phyloP scores from a whole-genome alignment of 2,113 vertebrate genomes.

The Pungitius pungitius region DNA sequence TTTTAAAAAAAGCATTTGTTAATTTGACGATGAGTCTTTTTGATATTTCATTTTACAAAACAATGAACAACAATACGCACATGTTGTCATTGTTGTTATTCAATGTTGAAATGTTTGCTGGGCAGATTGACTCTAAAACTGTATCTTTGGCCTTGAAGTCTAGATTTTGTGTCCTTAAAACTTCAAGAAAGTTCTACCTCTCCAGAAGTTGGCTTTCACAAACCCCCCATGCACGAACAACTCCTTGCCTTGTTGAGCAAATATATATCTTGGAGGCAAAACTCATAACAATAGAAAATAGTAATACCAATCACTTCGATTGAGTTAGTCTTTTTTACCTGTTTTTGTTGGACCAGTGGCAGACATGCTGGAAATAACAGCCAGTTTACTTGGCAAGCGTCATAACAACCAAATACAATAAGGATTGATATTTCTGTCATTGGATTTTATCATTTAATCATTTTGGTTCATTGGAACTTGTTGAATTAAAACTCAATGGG shows the following conservation, averaged over 20 bases:
- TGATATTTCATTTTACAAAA: conserved; percentile 1
- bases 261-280: conserved; percentile 11
- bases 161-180: conserved; percentile 46
- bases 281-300: not conserved
- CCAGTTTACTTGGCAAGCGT: not conserved
- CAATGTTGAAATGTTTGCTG: conserved; percentile 45
- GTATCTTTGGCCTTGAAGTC: conserved; percentile 15
- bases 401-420: not conserved
- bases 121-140: not conserved
- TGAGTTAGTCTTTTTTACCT: not conserved
- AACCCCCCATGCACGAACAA: conserved; percentile 47
- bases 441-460: conserved; percentile 7
- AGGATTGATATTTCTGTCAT: not conserved
- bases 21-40: not conserved
- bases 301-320: not conserved
- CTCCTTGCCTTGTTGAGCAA: conserved; percentile 31
- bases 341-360: not conserved
- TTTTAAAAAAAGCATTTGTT: not conserved
- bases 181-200: conserved; percentile 19
- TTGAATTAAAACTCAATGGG: not conserved
- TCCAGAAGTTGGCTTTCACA: not conserved
- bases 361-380: not conserved
- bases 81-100: not conserved
- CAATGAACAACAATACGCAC: not conserved
- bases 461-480: not conserved